These are phyloP conservation scores for Drosophila auraria DNA, from an alignment of 1,140 invertebrate genomes.

Conservation along the genomic window DNA sequence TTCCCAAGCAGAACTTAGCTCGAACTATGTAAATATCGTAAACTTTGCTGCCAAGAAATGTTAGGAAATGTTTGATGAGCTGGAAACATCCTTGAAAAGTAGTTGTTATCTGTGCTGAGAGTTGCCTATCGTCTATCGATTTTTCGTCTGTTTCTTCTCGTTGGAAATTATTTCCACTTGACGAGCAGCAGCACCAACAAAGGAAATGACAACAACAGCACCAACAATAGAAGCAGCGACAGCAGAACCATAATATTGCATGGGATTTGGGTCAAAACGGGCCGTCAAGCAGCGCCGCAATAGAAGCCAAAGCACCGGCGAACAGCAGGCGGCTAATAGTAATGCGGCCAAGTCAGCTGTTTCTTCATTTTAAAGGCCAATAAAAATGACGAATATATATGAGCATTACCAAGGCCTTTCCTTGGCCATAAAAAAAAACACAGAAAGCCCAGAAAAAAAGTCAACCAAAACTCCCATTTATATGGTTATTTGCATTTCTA, in stretches of 20 bases:
- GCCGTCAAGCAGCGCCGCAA: constrained; percentile 28
- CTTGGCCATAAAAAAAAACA: neutral
- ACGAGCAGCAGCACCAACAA: constrained; percentile 34
- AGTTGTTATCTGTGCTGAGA: constrained; percentile 37
- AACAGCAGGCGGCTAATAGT: constrained; percentile 31
- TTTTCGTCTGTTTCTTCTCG: constrained; percentile 27
- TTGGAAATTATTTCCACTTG: constrained; percentile 54
- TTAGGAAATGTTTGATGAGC: constrained; percentile 41
- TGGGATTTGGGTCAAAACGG: constrained; percentile 48
- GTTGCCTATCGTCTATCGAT: constrained; percentile 46
- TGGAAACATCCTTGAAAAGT: constrained; percentile 49
- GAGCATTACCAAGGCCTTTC: constrained; percentile 6
- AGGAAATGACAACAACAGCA: constrained; percentile 2
- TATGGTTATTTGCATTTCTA: constrained; percentile 8
- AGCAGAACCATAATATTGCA: constrained; percentile 50
- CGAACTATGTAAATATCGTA: constrained; percentile 16
- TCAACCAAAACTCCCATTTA: neutral
- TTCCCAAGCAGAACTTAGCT: constrained; percentile 1
- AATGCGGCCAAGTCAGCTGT: constrained; percentile 30
- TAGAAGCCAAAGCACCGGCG: constrained; percentile 28
- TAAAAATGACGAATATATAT: constrained; percentile 15
- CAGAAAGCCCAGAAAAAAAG: no score
- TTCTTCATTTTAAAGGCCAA: constrained; percentile 9
- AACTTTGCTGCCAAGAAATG: constrained; percentile 32
- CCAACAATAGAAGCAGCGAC: constrained; percentile 2